These are phyloP conservation scores for Atta texana DNA, from an alignment of 1,140 invertebrate genomes.

Conservation along the genomic window DNA sequence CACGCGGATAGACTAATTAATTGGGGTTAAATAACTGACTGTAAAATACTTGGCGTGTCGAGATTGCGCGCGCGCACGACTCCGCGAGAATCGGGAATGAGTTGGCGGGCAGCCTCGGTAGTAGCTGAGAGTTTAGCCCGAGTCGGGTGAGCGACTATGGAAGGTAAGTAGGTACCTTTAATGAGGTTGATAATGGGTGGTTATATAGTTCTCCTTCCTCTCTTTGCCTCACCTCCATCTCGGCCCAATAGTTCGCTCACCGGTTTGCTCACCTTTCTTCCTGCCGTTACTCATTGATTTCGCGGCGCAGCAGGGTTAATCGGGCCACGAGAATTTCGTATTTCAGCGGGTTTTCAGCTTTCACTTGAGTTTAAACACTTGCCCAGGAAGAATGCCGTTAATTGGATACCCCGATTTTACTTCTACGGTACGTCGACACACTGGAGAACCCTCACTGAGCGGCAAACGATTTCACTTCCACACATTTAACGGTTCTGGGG, in stretches of 20 bases:
- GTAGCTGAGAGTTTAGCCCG: slow-evolving; percentile 64
- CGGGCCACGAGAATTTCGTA: slow-evolving; percentile 73
- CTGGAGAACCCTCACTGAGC: neutral
- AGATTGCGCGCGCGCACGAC: slow-evolving; percentile 25
- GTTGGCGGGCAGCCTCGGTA: slow-evolving; percentile 41
- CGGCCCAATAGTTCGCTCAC: slow-evolving; percentile 55
- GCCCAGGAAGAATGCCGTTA: slow-evolving; percentile 65
- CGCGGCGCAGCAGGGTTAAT: slow-evolving; percentile 69
- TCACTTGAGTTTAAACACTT: slow-evolving; percentile 74
- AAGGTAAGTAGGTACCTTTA: slow-evolving; percentile 71
- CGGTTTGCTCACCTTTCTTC: slow-evolving; percentile 63
- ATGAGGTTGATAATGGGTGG: slow-evolving; percentile 79
- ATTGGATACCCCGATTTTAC: slow-evolving; percentile 62
- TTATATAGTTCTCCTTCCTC: slow-evolving; percentile 68
- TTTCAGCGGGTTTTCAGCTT: slow-evolving; percentile 62
- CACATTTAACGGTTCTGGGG: neutral
- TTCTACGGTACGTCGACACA: neutral
- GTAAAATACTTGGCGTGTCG: slow-evolving; percentile 74
- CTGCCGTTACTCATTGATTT: slow-evolving; percentile 72
- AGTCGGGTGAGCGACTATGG: slow-evolving; percentile 48
- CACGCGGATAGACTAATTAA: slow-evolving; percentile 69
- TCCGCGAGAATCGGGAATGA: slow-evolving; percentile 39
- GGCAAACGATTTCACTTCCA: slow-evolving; percentile 9
- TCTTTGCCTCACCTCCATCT: neutral
- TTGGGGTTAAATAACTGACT: slow-evolving; percentile 75